Percentiles rank a stretch among this genome's conserved stretches.
Evolutionary conservation across 2,888 invertebrate species (phyloP).

Genomic region (Diaphora mendica): DNA sequence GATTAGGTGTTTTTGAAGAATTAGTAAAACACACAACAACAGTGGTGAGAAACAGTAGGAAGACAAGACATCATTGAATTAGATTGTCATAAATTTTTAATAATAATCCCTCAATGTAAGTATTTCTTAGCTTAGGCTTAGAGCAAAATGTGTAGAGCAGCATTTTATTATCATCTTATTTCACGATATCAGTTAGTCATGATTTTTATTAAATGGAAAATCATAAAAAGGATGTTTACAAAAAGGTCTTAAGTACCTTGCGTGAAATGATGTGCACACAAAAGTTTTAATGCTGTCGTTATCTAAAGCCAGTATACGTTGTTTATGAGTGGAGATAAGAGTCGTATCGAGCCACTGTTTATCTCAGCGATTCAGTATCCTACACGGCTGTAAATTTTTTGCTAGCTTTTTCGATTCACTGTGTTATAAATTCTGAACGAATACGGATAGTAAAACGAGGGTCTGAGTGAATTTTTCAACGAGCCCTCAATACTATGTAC

Average conservation of each 20-base stretch:
- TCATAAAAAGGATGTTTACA: background rate
- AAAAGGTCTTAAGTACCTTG: slow-evolving; percentile 1
- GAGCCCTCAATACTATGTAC: slow-evolving; percentile 60
- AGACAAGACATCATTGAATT: background rate
- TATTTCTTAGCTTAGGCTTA: too few species aligned
- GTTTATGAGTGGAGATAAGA: slow-evolving; percentile 66
- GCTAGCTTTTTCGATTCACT: slow-evolving; percentile 76
- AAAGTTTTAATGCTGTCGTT: slow-evolving; percentile 21
- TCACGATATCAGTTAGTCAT: background rate
- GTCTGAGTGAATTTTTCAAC: slow-evolving; percentile 79
- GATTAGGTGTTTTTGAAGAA: too few species aligned
- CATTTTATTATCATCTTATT: background rate
- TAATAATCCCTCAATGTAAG: too few species aligned
- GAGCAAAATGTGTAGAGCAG: background rate
- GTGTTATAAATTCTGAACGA: slow-evolving; percentile 80
- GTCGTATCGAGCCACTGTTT: slow-evolving; percentile 64
- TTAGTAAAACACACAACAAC: too few species aligned
- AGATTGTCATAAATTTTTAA: background rate
- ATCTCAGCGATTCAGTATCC: slow-evolving; percentile 69
- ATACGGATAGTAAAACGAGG: slow-evolving; percentile 74
- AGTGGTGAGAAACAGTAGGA: too few species aligned
- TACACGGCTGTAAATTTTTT: slow-evolving; percentile 76
- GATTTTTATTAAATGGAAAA: background rate
- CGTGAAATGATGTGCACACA: background rate
- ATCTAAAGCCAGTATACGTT: slow-evolving; percentile 31